Evolutionary conservation across 1,140 invertebrate genomes (phyloP), one percentile per base, ranked within the genome.

Genomic region (Planococcus citri): DNA sequence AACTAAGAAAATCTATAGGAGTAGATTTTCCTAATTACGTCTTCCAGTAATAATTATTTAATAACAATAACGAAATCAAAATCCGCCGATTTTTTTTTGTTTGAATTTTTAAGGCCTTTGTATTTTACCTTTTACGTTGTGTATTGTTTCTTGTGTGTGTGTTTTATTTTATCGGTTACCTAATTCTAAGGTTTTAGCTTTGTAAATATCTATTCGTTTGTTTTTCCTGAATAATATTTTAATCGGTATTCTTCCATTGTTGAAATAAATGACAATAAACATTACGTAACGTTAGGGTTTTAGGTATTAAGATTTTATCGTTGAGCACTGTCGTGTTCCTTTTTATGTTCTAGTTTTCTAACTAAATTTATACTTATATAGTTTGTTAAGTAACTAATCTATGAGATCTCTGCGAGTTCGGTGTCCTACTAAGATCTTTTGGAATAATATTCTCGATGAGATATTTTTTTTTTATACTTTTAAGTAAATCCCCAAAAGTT

Each of bases 201-300:
- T 51, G 41, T 51, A 51, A 51, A 51, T 51, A 51, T 51, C 29
- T 12, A 9, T 9, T 51, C 17, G 6, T 3, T 51, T 51, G 41
- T 51, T 51, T 51, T 51, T 51, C 33, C 33, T 37, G 33, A 37
- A 37, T 37, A 37, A 14, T 37, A 14, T 37, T 37, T 37, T 37
- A 37, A 51, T 51, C 41, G 41, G 17, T 51, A 51, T n/a, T 51
- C 41, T 51, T 51, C 41, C 41, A 51, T 51, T 51, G n/a, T 51
- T 51, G 41, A 51, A 51, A 51, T 51, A 51, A 9, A 51, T 51
- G 41, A 51, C 41, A 51, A 51, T 51, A 51, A 51, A 9, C 12
- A 51, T 17, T 51, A 9, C 17, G 2, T 51, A 20, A 17, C 17
- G n/a, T 9, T 51, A 51, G 41, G 41, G 14, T n/a, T 14, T 6